Percentiles rank a stretch among this genome's conserved stretches.
Evolutionary conservation across 2,888 invertebrate genomes (phyloP).

Genomic region (Phortica okadai): DNA sequence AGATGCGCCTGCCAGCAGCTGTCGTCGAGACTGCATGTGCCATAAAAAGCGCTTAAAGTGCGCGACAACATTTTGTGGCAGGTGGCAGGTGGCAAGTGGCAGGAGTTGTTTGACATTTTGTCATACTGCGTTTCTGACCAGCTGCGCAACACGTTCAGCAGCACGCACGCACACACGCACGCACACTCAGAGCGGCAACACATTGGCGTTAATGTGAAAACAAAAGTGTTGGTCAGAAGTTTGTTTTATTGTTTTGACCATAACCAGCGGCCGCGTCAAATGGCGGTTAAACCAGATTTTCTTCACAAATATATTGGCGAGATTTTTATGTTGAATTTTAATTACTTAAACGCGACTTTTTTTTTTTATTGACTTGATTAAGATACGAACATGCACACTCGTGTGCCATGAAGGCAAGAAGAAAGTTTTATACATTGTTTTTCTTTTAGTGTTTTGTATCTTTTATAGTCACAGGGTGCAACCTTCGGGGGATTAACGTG

Average conservation of each 20-base stretch:
- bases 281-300: conserved; percentile 14
- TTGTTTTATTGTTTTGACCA: conserved; percentile 30
- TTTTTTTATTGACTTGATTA: conserved; percentile 12
- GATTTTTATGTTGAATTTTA: conserved; percentile 25
- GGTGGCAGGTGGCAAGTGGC: not conserved
- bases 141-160: not conserved
- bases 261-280: conserved; percentile 7
- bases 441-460: not conserved
- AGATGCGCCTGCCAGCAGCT: not conserved
- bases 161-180: not conserved
- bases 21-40: not conserved
- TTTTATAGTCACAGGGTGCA: conserved; percentile 12
- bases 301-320: not conserved
- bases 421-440: not conserved
- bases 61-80: not conserved
- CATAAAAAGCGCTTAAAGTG: not conserved
- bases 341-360: conserved; percentile 18
- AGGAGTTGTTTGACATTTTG: not conserved
- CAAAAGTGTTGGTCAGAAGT: conserved; percentile 34
- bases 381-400: not conserved
- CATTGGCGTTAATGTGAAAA: conserved; percentile 17
- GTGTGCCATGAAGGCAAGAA: not conserved
- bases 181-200: not conserved
- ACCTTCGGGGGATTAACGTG: not conserved
- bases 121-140: conserved; percentile 3